phyloP scores from a whole-genome alignment of 1,140 invertebrate species.

The Heliconius himera region DNA sequence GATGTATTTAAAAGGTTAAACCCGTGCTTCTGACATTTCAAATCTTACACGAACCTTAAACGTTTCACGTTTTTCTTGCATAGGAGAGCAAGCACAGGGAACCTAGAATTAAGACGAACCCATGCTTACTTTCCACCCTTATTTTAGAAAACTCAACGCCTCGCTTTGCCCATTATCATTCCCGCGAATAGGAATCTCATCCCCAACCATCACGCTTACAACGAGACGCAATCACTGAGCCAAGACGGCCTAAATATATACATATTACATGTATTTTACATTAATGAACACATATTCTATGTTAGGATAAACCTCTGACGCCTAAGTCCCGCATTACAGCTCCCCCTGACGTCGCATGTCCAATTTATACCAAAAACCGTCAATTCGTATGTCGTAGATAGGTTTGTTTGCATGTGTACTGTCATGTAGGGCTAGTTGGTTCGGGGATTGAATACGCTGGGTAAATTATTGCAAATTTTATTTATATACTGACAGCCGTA shows the following conservation, averaged over 20 bases:
- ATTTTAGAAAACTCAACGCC: too few species aligned
- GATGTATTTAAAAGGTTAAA: too few species aligned
- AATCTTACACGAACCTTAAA: too few species aligned
- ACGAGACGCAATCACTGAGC: too few species aligned
- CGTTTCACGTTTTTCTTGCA: too few species aligned
- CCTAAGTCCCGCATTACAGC: slow-evolving; percentile 8
- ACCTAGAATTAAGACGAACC: too few species aligned
- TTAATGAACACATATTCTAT: background rate
- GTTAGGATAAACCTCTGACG: slow-evolving; percentile 5
- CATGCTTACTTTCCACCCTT: too few species aligned
- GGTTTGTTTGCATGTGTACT: slow-evolving; percentile 10
- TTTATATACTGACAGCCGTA: background rate
- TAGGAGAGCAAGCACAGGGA: too few species aligned
- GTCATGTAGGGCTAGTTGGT: background rate
- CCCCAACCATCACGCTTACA: too few species aligned
- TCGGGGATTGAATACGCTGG: background rate
- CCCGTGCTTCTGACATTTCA: too few species aligned
- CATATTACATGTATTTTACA: background rate
- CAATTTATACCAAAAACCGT: slow-evolving; percentile 12
- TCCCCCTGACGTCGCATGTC: slow-evolving; percentile 8
- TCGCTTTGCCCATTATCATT: too few species aligned
- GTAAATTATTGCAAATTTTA: background rate
- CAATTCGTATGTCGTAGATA: background rate
- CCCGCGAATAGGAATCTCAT: too few species aligned
- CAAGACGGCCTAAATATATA: background rate